These are phyloP conservation scores for Piezodorus guildinii DNA, from an alignment of 1,140 invertebrate species.

Conservation along the genomic window DNA sequence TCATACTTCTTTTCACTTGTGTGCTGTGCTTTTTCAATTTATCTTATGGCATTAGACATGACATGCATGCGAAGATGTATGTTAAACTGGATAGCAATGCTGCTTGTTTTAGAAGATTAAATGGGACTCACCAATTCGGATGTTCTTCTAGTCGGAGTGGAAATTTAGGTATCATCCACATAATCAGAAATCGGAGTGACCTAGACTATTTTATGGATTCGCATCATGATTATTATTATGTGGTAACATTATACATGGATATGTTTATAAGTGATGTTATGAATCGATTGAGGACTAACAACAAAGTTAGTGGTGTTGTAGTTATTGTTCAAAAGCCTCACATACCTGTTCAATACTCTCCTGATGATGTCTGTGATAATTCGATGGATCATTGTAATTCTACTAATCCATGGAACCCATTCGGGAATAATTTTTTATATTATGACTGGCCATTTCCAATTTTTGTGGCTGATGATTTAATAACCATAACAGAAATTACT, in stretches of 20 bases:
- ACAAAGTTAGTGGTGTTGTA: slow-evolving; percentile 52
- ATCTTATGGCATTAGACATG: slow-evolving; percentile 4
- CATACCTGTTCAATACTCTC: slow-evolving; percentile 44
- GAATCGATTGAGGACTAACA: slow-evolving; percentile 19
- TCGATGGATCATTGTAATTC: slow-evolving; percentile 33
- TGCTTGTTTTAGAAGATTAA: slow-evolving; percentile 75
- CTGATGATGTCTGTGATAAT: slow-evolving; percentile 77
- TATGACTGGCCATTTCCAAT: slow-evolving; percentile 75
- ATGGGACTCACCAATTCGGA: slow-evolving; percentile 85
- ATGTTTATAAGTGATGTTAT: slow-evolving; percentile 15
- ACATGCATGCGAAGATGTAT: slow-evolving; percentile 60
- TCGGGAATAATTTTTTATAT: slow-evolving; percentile 58
- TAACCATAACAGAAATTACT: not conserved
- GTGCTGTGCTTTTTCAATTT: too few relatives aligned
- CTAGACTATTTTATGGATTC: not conserved
- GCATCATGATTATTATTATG: not conserved
- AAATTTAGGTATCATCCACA: not conserved
- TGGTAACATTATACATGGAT: not conserved
- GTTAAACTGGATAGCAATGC: slow-evolving; percentile 52
- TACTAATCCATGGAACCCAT: slow-evolving; percentile 59
- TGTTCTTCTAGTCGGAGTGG: slow-evolving; percentile 46
- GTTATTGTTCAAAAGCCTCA: slow-evolving; percentile 56
- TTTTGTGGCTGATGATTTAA: slow-evolving; percentile 49
- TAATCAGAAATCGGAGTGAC: not conserved
- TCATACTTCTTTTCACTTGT: too few relatives aligned